Conservation (phyloP, 2,113 vertebrate genomes). For the Okapia johnstoni region DNA sequence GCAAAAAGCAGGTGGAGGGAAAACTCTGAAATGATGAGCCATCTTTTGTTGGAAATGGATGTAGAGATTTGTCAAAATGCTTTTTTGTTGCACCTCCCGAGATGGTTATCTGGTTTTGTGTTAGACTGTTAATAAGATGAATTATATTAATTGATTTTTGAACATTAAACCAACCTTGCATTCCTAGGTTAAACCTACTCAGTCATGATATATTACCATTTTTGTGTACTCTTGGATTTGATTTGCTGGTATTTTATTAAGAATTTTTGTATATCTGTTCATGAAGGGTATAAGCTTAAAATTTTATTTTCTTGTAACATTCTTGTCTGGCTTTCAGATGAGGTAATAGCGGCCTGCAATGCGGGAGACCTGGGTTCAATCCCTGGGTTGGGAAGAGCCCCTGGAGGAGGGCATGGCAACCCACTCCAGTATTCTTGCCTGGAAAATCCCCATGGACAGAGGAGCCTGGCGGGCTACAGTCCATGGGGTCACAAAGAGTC, state of each 20-base stretch:
- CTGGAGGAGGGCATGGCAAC: not conserved
- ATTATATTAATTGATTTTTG: not conserved
- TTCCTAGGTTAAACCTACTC: not conserved
- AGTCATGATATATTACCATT: fast-evolving
- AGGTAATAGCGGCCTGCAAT: not conserved
- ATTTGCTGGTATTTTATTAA: not conserved
- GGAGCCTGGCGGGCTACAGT: not conserved
- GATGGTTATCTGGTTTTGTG: not conserved
- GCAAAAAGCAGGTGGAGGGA: fast-evolving
- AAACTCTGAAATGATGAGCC: not conserved
- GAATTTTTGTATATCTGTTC: not conserved
- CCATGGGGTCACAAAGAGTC: not conserved
- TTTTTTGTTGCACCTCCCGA: not conserved
- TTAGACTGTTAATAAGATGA: not conserved
- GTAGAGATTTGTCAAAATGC: not conserved
- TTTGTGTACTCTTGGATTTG: not conserved
- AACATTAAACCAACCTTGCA: not conserved
- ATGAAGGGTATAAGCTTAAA: not conserved
- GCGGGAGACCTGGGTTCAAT: not conserved
- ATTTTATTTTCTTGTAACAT: not conserved
- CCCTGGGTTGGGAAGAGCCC: not conserved
- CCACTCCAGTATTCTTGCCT: not conserved
- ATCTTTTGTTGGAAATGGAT: no score
- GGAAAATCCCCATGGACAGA: not conserved
- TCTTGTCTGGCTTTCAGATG: not conserved